Conservation (phyloP, 2,113 vertebrate genomes). For the Macrotus californicus region DNA sequence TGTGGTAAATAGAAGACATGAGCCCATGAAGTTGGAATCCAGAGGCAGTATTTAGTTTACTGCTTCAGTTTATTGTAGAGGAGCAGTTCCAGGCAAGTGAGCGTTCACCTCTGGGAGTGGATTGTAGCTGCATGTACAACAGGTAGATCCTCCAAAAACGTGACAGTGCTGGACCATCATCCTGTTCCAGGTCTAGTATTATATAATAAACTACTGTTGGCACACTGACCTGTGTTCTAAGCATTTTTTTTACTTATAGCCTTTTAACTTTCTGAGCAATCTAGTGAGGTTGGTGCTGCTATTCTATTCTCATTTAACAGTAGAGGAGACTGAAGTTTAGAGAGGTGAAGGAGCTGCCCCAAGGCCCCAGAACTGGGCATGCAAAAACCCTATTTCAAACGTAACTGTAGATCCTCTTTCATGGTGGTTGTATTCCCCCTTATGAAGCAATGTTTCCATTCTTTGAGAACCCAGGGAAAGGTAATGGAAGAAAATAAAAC, state of each 20-base stretch:
- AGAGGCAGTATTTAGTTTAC: slow-evolving; percentile 25
- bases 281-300: background rate
- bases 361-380: background rate
- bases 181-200: background rate
- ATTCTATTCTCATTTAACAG: background rate
- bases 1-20: background rate
- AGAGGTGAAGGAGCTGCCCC: background rate
- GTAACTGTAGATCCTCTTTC: background rate
- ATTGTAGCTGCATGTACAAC: background rate
- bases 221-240: background rate
- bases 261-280: background rate
- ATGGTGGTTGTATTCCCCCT: background rate
- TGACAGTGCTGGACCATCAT: background rate
- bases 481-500: slow-evolving; percentile 22
- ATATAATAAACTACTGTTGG: background rate
- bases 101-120: background rate
- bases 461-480: background rate
- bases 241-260: slow-evolving; percentile 8
- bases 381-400: background rate
- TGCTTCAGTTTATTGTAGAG: background rate
- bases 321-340: background rate
- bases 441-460: background rate
- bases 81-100: background rate
- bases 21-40: background rate
- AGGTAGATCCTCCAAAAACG: background rate